phyloP scores from a whole-genome alignment of 2,888 invertebrate species.

The Tanytarsus gracilentus region DNA sequence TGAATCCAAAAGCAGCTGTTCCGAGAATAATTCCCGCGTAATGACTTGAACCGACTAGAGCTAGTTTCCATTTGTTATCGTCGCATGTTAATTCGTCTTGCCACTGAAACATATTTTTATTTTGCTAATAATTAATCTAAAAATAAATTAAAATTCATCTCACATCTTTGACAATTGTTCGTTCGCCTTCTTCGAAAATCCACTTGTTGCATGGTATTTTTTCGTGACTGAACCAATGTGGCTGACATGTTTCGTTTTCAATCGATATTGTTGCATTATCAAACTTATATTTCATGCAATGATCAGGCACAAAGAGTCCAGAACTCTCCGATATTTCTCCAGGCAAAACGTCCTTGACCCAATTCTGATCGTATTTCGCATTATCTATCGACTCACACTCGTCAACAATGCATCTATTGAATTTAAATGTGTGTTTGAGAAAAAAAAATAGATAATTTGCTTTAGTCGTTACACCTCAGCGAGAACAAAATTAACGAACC shows the following conservation, averaged over 20 bases:
- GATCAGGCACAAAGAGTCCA: neutral
- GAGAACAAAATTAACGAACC: too few relatives aligned
- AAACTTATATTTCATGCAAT: neutral
- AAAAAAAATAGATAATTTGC: neutral
- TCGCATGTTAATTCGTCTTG: neutral
- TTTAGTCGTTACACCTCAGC: neutral
- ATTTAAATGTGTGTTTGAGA: neutral
- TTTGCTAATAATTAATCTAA: neutral
- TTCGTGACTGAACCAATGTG: constrained; percentile 38
- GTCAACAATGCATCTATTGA: neutral
- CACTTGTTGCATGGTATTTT: constrained; percentile 45
- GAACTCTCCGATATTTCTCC: neutral
- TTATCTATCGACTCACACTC: neutral
- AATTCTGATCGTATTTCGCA: neutral
- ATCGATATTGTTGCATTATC: neutral
- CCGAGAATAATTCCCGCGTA: constrained; percentile 10
- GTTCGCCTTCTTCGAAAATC: constrained; percentile 47
- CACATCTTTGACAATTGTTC: constrained; percentile 51
- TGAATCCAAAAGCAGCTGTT: constrained; percentile 50
- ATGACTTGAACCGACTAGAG: neutral
- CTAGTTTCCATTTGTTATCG: neutral
- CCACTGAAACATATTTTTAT: neutral
- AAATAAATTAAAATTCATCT: neutral
- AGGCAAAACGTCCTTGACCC: neutral
- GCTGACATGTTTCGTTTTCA: constrained; percentile 37